Percentiles rank a stretch among this genome's conserved stretches.
Conservation (phyloP, 2,797 vertebrate genomes). For the Hyperoplus immaculatus region DNA sequence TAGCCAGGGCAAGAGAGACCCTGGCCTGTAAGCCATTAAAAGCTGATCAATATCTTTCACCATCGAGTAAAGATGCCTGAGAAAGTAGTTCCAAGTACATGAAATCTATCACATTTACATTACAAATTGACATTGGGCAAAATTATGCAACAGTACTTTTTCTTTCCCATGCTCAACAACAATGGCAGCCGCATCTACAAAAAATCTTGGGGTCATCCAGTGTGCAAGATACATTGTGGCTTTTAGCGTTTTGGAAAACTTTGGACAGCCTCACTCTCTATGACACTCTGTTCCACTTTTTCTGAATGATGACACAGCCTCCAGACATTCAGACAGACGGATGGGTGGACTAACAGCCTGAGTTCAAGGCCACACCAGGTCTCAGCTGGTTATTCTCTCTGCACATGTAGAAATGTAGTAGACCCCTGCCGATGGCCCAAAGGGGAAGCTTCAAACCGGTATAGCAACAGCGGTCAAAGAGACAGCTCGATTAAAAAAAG, state of each 20-base stretch:
- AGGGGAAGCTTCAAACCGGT: background rate
- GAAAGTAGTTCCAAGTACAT: too few species aligned
- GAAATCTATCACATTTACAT: background rate
- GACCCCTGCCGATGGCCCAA: background rate
- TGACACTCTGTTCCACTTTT: slow-evolving; percentile 44
- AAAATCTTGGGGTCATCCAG: background rate
- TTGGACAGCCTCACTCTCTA: slow-evolving; percentile 11
- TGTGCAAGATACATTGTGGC: slow-evolving; percentile 8
- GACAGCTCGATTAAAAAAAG: slow-evolving; percentile 1
- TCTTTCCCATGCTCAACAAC: too few species aligned
- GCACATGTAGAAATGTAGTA: background rate
- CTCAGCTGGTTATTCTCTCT: background rate
- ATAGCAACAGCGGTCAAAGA: slow-evolving; percentile 21
- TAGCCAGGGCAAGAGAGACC: background rate
- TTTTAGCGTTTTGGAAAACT: slow-evolving; percentile 39
- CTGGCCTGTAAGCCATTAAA: background rate
- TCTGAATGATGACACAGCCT: slow-evolving; percentile 25
- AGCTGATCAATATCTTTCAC: background rate
- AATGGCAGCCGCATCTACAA: background rate
- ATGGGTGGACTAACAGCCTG: slow-evolving; percentile 17
- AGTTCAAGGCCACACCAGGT: slow-evolving; percentile 57
- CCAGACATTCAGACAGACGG: slow-evolving; percentile 18
- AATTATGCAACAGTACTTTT: background rate
- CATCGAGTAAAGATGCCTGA: background rate
- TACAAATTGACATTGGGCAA: background rate